Evolutionary conservation across 2,113 vertebrate genomes (phyloP).

Genomic region (Neotragus pygmaeus): DNA sequence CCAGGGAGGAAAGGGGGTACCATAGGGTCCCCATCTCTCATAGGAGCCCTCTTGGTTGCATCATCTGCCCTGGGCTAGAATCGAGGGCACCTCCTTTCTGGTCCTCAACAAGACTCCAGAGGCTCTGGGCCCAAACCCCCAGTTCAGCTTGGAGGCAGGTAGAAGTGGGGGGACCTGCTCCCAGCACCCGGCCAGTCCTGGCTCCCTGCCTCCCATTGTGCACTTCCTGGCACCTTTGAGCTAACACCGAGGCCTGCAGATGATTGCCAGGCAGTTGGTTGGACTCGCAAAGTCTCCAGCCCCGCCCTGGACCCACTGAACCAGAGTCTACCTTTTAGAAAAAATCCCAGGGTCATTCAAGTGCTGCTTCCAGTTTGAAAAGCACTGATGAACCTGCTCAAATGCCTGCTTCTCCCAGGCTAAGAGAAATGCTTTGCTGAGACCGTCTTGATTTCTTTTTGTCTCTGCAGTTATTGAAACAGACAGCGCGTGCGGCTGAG

Average conservation of each 20-base stretch:
- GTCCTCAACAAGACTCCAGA: background rate
- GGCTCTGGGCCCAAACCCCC: background rate
- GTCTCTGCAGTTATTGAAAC: slow-evolving; percentile 64
- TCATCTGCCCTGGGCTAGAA: background rate
- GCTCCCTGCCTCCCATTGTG: background rate
- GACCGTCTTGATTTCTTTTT: slow-evolving; percentile 17
- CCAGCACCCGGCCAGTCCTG: background rate
- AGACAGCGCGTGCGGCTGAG: slow-evolving; percentile 52
- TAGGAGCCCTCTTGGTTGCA: background rate
- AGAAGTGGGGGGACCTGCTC: background rate
- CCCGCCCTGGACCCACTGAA: accelerated
- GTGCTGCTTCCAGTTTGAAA: background rate
- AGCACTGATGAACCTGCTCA: background rate
- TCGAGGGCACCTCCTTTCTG: background rate
- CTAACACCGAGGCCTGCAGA: background rate
- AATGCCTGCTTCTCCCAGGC: background rate
- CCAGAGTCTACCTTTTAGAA: background rate
- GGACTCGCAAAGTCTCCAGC: background rate
- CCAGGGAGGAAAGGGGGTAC: background rate
- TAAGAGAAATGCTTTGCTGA: slow-evolving; percentile 52
- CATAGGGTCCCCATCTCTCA: accelerated
- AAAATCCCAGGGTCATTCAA: too few species aligned
- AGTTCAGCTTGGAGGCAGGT: background rate
- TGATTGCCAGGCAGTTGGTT: background rate
- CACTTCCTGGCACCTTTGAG: background rate